phyloP scores from a whole-genome alignment of 2,888 invertebrate genomes.

The Drosophila birchii region DNA sequence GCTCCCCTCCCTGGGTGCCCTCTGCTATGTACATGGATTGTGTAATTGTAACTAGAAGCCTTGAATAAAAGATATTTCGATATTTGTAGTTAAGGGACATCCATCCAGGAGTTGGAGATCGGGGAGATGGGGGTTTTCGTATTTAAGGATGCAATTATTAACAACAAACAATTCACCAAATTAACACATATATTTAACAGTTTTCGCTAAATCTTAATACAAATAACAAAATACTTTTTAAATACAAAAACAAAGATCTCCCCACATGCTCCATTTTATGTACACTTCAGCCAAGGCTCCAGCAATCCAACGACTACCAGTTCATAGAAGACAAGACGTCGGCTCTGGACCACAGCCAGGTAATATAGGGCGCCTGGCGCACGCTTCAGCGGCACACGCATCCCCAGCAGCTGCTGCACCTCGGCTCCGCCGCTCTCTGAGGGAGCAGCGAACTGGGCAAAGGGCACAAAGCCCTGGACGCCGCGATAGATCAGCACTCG shows the following conservation, averaged over 20 bases:
- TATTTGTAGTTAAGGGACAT: conserved; percentile 20
- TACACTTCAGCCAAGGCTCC: conserved; percentile 63
- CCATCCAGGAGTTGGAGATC: not conserved
- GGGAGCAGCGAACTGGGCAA: conserved; percentile 63
- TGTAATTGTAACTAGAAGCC: conserved; percentile 25
- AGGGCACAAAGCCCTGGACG: conserved; percentile 82
- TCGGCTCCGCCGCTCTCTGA: not conserved
- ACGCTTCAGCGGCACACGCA: conserved; percentile 47
- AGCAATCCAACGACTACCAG: conserved; percentile 68
- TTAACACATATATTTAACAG: too few species aligned
- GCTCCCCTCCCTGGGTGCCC: not conserved
- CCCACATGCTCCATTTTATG: not conserved
- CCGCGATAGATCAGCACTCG: conserved; percentile 82
- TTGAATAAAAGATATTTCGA: conserved; percentile 24
- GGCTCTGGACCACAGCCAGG: conserved; percentile 60
- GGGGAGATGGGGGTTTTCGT: not conserved
- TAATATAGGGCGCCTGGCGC: conserved; percentile 55
- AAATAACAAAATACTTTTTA: too few species aligned
- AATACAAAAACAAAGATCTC: too few species aligned
- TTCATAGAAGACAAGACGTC: conserved; percentile 75
- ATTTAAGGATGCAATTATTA: too few species aligned
- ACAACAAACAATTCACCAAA: too few species aligned
- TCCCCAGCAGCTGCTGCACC: conserved; percentile 61
- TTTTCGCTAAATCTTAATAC: too few species aligned
- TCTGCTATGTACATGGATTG: conserved; percentile 17